Evolutionary conservation across 2,888 invertebrate genomes (phyloP), one percentile per base, ranked within the genome.

Genomic region (Mesoligia furuncula): DNA sequence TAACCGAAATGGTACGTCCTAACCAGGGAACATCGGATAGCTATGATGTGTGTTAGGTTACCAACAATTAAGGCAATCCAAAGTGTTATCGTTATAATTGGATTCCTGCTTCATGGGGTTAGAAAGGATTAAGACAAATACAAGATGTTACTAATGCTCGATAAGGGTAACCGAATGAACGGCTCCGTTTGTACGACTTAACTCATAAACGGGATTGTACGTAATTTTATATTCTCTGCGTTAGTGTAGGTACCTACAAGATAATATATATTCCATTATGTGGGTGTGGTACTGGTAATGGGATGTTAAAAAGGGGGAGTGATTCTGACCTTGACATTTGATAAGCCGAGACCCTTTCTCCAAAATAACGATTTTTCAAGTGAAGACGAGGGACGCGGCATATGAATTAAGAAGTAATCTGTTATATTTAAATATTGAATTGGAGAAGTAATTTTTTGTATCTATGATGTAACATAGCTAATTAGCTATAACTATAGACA

Each of bases 291-390:
- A 8, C 27, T 70, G 15, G 20, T 39, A 8, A 36, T 70, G 15
- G 20, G 24, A 15, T 36, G 27, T 59, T 68, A 57, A 69, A 69
- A 71, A 66, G 48, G 69, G 66, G 68, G 64, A 66, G 24, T 20
- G 8, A 72, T 51, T 61, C 54, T 80, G 70, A 74, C 85, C 82
- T 84, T 81, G 79, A 71, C 62, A 74, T 66, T 86, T 86, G 62
- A 42, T 64, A 62, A 39, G 7, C 61, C 65, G 27, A 24, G 24
- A 57, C 51, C 36, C 65, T 68, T 54, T 71, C 39, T 62, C 59
- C n/a, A 72, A 75, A 81, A 78, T 17, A 79, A 79, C 62, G 48
- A 75, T 75, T 84, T n/a, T 11, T 62, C 24, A 39, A 31, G n/a
- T 31, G 27, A 72, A 39, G 5, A 66, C 9, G 27, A 51, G 24